Conservation (phyloP, 2,888 invertebrate genomes). For the Operophtera brumata region DNA sequence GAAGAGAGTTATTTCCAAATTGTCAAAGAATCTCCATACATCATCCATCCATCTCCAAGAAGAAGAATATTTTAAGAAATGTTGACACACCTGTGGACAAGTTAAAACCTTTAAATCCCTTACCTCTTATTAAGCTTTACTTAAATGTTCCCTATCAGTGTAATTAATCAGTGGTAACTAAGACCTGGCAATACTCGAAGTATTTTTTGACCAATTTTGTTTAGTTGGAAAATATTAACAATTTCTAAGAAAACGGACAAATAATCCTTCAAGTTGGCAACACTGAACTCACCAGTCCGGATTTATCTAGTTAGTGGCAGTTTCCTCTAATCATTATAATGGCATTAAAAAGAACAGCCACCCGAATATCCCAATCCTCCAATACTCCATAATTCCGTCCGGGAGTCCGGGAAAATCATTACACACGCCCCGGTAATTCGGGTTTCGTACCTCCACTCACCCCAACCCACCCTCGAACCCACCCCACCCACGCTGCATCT, state of each 20-base stretch:
- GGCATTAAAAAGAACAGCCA: slow-evolving; percentile 55
- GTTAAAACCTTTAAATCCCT: too few species aligned
- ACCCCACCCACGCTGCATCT: slow-evolving; percentile 71
- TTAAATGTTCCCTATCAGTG: too few species aligned
- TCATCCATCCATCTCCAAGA: too few species aligned
- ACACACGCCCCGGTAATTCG: slow-evolving; percentile 79
- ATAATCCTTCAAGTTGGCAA: not conserved
- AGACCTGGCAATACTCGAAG: too few species aligned
- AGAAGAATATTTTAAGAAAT: too few species aligned
- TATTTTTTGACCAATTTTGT: too few species aligned
- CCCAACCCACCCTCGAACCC: slow-evolving; percentile 30
- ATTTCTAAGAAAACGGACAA: not conserved
- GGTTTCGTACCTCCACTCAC: slow-evolving; percentile 66
- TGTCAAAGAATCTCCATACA: too few species aligned
- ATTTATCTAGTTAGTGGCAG: slow-evolving; percentile 33
- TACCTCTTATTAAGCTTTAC: too few species aligned
- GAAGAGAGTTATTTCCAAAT: too few species aligned
- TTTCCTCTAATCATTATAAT: slow-evolving; percentile 50
- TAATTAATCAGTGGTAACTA: too few species aligned
- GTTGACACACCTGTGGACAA: too few species aligned
- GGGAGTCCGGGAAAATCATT: slow-evolving; percentile 79
- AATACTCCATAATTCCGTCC: slow-evolving; percentile 75
- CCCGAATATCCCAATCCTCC: slow-evolving; percentile 58
- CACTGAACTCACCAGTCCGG: slow-evolving; percentile 10
- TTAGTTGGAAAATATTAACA: not conserved